Conservation (phyloP, 2,113 vertebrate species). For the Himantopus leucocephalus region DNA sequence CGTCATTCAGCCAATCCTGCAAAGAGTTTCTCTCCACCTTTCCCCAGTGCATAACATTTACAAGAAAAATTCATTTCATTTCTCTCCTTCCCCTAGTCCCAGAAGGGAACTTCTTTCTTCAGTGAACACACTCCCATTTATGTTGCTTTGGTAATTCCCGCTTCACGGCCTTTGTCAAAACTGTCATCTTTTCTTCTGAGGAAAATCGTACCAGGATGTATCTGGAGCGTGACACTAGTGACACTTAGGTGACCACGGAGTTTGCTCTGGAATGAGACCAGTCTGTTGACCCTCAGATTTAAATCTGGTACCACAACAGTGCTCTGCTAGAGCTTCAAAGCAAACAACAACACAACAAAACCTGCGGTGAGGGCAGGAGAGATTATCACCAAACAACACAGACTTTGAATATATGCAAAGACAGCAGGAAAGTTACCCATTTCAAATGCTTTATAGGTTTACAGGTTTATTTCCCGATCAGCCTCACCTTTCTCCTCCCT, state of each 20-base stretch:
- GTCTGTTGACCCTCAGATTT: neutral
- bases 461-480: neutral
- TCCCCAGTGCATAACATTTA: neutral
- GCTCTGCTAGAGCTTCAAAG: neutral
- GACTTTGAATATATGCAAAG: neutral
- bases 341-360: neutral
- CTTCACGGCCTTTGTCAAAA: neutral
- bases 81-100: neutral
- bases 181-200: neutral
- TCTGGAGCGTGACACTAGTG: neutral
- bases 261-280: neutral
- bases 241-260: rapidly evolving
- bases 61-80: neutral
- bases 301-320: neutral
- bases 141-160: neutral
- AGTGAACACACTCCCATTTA: neutral
- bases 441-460: neutral
- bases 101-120: neutral
- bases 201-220: neutral
- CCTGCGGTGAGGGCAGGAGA: neutral
- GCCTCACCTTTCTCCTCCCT: neutral
- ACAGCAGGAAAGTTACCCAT: neutral
- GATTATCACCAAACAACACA: neutral
- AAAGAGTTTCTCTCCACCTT: neutral
- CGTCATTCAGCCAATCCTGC: neutral